Evolutionary conservation across 2,797 vertebrate genomes (phyloP).

Genomic region (Iguana delicatissima): DNA sequence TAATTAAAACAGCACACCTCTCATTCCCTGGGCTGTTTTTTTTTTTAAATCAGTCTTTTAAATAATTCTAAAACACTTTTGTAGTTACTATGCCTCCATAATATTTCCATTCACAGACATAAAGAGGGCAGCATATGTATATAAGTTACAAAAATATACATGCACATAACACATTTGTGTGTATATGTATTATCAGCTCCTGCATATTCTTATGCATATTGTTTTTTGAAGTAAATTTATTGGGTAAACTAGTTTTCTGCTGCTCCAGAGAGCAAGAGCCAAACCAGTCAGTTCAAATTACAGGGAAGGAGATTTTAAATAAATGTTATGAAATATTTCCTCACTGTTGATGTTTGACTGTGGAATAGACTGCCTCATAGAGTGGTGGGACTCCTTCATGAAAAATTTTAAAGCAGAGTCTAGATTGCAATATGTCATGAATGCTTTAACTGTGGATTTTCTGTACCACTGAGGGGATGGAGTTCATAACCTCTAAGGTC

Average conservation of each 20-base stretch:
- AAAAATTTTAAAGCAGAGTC: not conserved
- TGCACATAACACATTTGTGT: too few species aligned
- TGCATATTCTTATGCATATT: too few species aligned
- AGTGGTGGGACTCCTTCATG: not conserved
- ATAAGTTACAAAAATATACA: too few species aligned
- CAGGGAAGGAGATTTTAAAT: not conserved
- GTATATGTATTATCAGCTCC: too few species aligned
- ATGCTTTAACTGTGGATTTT: not conserved
- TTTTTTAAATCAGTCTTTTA: not conserved
- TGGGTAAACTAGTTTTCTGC: not conserved
- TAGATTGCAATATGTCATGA: not conserved
- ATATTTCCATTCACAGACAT: too few species aligned
- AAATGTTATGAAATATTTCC: not conserved
- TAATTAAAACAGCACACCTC: not conserved
- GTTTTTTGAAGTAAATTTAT: too few species aligned
- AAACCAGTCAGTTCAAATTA: not conserved
- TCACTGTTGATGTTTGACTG: not conserved
- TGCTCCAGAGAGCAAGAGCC: not conserved
- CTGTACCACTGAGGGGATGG: not conserved
- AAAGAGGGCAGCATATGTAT: too few species aligned
- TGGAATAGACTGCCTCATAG: not conserved
- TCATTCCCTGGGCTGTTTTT: not conserved
- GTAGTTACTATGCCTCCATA: too few species aligned
- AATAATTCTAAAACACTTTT: not conserved
- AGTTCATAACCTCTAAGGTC: not conserved